These are phyloP conservation scores for Ptychoptera albimana DNA, from an alignment of 2,888 invertebrate genomes.

Conservation along the genomic window DNA sequence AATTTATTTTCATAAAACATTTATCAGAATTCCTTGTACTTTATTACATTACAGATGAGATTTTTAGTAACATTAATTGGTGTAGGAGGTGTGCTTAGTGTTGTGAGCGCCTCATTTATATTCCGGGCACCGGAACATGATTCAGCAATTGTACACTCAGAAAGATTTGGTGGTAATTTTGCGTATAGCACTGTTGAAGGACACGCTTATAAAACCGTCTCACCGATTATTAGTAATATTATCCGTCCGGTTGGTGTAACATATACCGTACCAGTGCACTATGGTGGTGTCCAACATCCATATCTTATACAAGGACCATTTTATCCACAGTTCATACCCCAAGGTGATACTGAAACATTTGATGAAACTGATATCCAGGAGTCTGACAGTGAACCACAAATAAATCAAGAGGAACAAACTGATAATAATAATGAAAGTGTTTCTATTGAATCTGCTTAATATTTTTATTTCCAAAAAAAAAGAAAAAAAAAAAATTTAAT, in stretches of 20 bases:
- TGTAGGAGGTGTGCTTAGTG: slow-evolving; percentile 1
- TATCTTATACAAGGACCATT: too few species aligned
- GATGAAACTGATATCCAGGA: too few species aligned
- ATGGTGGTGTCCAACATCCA: background rate
- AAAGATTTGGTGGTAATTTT: slow-evolving; percentile 36
- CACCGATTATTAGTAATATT: slow-evolving; percentile 24
- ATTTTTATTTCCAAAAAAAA: too few species aligned
- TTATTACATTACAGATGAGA: too few species aligned
- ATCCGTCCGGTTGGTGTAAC: slow-evolving; percentile 1
- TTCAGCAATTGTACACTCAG: slow-evolving; percentile 35
- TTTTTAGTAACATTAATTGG: slow-evolving; percentile 7
- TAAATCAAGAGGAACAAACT: background rate
- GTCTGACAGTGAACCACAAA: too few species aligned
- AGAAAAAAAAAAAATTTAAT: too few species aligned
- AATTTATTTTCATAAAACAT: too few species aligned
- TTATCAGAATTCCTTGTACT: too few species aligned
- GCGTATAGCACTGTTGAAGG: slow-evolving; percentile 36
- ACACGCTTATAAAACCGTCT: slow-evolving; percentile 33
- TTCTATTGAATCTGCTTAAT: background rate
- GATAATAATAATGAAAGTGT: background rate
- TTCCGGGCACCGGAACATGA: slow-evolving; percentile 32
- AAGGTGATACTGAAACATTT: too few species aligned
- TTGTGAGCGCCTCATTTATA: slow-evolving; percentile 5
- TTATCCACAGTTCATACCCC: too few species aligned
- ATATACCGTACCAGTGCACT: slow-evolving; percentile 1